Evolutionary conservation across 2,113 vertebrate species (phyloP).

Genomic region (Heptranchias perlo): DNA sequence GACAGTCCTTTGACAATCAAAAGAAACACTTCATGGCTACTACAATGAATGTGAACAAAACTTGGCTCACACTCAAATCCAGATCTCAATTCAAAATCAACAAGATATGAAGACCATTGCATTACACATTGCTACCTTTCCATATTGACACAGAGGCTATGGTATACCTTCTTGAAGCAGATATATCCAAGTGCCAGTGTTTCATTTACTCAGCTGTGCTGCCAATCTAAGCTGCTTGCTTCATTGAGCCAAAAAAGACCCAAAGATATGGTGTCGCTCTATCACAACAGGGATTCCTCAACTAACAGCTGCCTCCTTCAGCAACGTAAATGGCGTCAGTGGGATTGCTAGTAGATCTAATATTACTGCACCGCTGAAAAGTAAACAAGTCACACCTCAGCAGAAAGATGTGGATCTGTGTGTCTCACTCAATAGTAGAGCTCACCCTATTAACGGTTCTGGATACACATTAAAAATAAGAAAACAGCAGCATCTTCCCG

Average conservation of each 20-base stretch:
- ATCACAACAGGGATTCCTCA: slow-evolving; percentile 42
- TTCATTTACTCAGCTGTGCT: slow-evolving; percentile 38
- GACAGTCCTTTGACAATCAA: not conserved
- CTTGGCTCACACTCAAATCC: not conserved
- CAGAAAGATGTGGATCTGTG: not conserved
- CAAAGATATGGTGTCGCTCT: slow-evolving; percentile 37
- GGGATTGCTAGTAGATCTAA: slow-evolving; percentile 43
- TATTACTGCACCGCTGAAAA: slow-evolving; percentile 46
- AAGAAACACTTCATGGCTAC: not conserved
- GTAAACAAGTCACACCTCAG: slow-evolving; percentile 42
- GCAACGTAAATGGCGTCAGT: slow-evolving; percentile 45
- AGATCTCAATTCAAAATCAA: not conserved
- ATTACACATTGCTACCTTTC: not conserved
- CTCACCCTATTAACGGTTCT: not conserved
- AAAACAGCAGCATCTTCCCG: not conserved
- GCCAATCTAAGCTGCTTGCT: not conserved
- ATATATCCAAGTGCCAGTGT: slow-evolving; percentile 19
- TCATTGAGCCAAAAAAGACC: slow-evolving; percentile 39
- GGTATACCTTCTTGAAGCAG: not conserved
- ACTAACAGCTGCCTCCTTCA: slow-evolving; percentile 44
- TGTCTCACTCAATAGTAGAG: not conserved
- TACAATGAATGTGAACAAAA: not conserved
- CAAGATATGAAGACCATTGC: not conserved
- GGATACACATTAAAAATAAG: not conserved
- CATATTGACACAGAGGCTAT: not conserved